Percentiles rank a stretch among this genome's conserved stretches.
phyloP scores from a whole-genome alignment of 2,797 vertebrate genomes.

The Malurus splendens region DNA sequence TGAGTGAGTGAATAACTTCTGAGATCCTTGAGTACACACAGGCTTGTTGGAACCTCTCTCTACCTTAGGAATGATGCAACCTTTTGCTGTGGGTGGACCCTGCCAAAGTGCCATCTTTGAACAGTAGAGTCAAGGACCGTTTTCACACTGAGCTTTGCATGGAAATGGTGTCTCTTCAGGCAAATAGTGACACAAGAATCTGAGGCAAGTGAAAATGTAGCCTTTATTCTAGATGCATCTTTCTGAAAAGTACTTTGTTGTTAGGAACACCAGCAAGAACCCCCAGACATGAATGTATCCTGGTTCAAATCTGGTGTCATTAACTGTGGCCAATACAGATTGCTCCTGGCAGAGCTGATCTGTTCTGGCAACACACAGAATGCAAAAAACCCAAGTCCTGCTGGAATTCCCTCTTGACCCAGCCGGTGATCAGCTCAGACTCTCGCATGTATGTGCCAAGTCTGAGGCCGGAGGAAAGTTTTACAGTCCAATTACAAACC shows the following conservation, averaged over 20 bases:
- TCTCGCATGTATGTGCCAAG: slow-evolving; percentile 40
- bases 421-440: slow-evolving; percentile 33
- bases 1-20: background rate
- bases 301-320: background rate
- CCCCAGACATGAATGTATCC: rapidly evolving
- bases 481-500: slow-evolving; percentile 62
- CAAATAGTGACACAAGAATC: background rate
- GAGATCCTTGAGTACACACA: background rate
- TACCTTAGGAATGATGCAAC: background rate
- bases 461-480: slow-evolving; percentile 57
- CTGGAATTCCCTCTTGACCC: slow-evolving; percentile 29
- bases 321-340: background rate
- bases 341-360: background rate
- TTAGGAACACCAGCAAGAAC: background rate
- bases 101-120: background rate
- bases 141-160: background rate
- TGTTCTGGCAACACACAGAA: background rate
- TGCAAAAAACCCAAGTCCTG: background rate
- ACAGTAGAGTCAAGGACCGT: background rate
- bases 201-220: background rate
- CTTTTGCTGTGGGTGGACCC: background rate
- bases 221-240: background rate
- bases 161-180: background rate
- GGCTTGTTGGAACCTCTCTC: background rate
- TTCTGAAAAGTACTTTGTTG: background rate